Evolutionary conservation across 2,888 invertebrate species (phyloP), one percentile per base, ranked within the genome.

Genomic region (Eupithecia tripunctaria): DNA sequence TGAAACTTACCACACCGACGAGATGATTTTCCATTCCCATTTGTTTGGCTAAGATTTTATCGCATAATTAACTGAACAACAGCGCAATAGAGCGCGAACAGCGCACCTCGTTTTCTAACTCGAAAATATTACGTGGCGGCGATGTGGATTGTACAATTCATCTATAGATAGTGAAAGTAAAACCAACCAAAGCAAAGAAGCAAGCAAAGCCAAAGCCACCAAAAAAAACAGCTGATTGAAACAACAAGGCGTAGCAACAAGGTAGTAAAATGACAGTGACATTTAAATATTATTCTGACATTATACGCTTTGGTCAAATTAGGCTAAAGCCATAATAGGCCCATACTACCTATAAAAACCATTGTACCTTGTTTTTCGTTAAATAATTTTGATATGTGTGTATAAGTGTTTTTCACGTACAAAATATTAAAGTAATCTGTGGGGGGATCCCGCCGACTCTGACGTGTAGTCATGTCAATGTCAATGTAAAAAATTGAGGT

Each of bases 11-110:
- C 87, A 80, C 81, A 81, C 75, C 82, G 15, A 79, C 68, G 43
- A 79, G 83, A 78, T 83, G 80, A 79, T 89, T 90, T 76, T 91
- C 91, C 88, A 91, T 87, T 64, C 91, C 91, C 92, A 92, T 92
- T 81, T 88, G 59, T 67, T 41, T 36, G 18, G 3, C 12, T 51
- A 56, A n/a, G 14, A 29, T 67, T 64, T 64, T 74, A 73, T 66
- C 69, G 69, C 70, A 70, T 72, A 47, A 25, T 56, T 64, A 56
- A 66, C 8, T n/a, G 15, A 14, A 15, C n/a, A 15, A 66, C n/a
- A 56, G 10, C 63, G 32, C 64, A 64, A 51, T 18, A 38, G 38
- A 64, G 25, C 59, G 47, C 62, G 36, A 29, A 36, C 25, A 25
- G 15, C 64, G 7, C n/a, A 12, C 36, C 36, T 18, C 62, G 14